phyloP scores from a whole-genome alignment of 2,797 vertebrate genomes.

The Falco biarmicus region DNA sequence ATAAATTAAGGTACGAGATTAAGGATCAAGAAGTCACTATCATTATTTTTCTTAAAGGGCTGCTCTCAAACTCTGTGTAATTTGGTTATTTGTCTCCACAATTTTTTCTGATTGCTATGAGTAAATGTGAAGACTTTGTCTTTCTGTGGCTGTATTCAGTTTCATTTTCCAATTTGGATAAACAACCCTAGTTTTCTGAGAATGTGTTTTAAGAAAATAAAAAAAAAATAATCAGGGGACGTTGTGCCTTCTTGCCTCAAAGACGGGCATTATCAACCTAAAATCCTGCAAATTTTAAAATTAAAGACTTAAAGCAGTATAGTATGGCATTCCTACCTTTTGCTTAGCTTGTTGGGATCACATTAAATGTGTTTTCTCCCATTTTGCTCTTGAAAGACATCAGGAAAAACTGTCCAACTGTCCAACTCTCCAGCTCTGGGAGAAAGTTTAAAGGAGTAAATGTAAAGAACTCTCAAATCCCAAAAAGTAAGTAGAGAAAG shows the following conservation, averaged over 20 bases:
- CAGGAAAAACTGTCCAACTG: not conserved
- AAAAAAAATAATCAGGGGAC: not conserved
- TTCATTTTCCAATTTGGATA: not conserved
- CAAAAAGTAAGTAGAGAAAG: not conserved
- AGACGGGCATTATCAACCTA: not conserved
- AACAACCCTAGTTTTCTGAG: not conserved
- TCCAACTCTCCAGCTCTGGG: accelerated
- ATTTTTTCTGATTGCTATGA: not conserved
- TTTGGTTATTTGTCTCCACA: not conserved
- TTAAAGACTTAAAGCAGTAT: not conserved
- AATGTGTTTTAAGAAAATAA: not conserved
- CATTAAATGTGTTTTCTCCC: not conserved
- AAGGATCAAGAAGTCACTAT: not conserved
- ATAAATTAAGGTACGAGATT: not conserved
- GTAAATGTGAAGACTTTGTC: not conserved
- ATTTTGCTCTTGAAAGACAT: not conserved
- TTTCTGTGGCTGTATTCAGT: not conserved
- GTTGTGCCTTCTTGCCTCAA: not conserved
- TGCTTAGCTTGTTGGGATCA: not conserved
- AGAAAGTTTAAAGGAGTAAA: not conserved
- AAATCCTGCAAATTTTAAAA: not conserved
- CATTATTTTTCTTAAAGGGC: not conserved
- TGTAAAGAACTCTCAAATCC: not conserved
- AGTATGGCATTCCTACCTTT: not conserved
- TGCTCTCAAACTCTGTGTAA: not conserved